phyloP scores from a whole-genome alignment of 2,888 invertebrate species.

The Cactoblastis cactorum region DNA sequence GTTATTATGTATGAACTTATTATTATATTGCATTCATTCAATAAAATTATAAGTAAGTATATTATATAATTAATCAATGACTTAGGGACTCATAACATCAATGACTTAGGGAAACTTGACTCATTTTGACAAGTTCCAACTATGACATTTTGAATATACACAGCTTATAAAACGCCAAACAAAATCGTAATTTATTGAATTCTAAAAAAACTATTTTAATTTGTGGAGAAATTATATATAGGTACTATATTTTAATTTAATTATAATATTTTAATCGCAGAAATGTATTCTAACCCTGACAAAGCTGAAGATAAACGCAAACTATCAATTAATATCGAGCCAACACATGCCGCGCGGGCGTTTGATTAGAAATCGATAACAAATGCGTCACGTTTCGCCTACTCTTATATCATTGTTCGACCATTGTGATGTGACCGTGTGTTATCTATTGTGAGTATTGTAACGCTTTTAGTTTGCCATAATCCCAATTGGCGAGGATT shows the following conservation, averaged over 20 bases:
- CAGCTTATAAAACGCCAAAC: too few species aligned
- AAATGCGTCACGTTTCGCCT: constrained; percentile 59
- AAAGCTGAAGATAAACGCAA: constrained; percentile 6
- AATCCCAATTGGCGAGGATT: constrained; percentile 68
- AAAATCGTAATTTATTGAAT: too few species aligned
- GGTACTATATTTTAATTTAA: not conserved
- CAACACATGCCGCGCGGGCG: constrained; percentile 43
- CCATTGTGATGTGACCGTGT: constrained; percentile 53
- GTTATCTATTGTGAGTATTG: constrained; percentile 59
- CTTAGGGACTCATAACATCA: too few species aligned
- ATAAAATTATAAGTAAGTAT: too few species aligned
- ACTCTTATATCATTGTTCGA: constrained; percentile 54
- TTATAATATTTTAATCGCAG: not conserved
- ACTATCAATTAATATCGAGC: constrained; percentile 10
- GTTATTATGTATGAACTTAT: too few species aligned
- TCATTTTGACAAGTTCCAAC: too few species aligned
- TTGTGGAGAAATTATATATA: not conserved
- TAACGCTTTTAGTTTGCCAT: constrained; percentile 55
- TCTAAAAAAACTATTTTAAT: not conserved
- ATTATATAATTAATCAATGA: too few species aligned
- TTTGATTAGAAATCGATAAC: constrained; percentile 73
- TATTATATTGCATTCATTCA: too few species aligned
- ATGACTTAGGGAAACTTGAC: too few species aligned
- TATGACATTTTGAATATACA: too few species aligned
- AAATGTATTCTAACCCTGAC: not conserved